Evolutionary conservation across 2,888 invertebrate genomes (phyloP).

Genomic region (Dromius quadrimaculatus): DNA sequence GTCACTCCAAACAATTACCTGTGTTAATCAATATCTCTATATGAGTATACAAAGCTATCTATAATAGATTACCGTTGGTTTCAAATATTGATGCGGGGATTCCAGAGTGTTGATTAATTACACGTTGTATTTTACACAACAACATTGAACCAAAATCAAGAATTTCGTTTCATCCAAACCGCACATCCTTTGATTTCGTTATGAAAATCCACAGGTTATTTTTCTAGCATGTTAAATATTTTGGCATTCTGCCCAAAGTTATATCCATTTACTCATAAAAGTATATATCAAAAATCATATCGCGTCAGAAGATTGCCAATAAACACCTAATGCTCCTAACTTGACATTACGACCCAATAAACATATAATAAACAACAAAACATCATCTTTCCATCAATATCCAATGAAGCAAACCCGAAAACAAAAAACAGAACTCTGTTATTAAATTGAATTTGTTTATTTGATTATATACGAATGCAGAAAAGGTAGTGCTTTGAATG

Average conservation of each 20-base stretch:
- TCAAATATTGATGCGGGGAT: too few species aligned
- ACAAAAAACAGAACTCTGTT: not conserved
- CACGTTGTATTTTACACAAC: too few species aligned
- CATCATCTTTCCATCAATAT: not conserved
- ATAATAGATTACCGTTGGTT: too few species aligned
- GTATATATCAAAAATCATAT: not conserved
- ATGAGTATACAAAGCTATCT: too few species aligned
- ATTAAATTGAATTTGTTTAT: not conserved
- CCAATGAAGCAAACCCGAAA: not conserved
- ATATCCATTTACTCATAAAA: not conserved
- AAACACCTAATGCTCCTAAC: constrained; percentile 6
- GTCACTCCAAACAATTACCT: too few species aligned
- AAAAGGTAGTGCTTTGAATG: not conserved
- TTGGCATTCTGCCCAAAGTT: constrained; percentile 16
- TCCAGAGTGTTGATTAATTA: too few species aligned
- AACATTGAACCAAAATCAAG: too few species aligned
- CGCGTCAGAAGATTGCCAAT: not conserved
- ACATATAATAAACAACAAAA: not conserved
- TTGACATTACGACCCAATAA: not conserved
- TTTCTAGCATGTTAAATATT: not conserved
- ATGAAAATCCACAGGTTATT: constrained; percentile 6
- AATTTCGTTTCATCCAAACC: not conserved
- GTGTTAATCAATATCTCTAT: too few species aligned
- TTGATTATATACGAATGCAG: not conserved
- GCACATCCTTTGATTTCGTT: not conserved